phyloP scores from a whole-genome alignment of 2,797 vertebrate species.

The Mormyrus proboscirostris region DNA sequence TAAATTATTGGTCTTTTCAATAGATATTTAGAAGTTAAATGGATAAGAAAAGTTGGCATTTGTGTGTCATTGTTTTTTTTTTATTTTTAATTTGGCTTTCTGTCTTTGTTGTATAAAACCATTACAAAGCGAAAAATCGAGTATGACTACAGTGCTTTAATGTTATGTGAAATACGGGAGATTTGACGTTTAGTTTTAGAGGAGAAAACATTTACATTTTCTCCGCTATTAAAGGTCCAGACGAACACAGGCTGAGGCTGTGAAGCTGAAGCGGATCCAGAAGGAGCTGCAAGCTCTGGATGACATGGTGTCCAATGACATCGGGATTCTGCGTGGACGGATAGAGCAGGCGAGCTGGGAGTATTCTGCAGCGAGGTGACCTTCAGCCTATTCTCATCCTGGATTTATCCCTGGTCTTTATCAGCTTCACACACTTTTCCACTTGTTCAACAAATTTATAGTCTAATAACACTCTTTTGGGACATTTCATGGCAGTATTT shows the following conservation, averaged over 20 bases:
- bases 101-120: background rate
- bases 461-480: background rate
- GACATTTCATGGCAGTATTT: background rate
- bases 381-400: slow-evolving; percentile 30
- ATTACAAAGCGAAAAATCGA: background rate
- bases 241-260: slow-evolving; percentile 84
- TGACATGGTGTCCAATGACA: slow-evolving; percentile 86
- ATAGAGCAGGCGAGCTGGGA: slow-evolving; percentile 90
- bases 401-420: background rate
- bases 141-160: background rate
- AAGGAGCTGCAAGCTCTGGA: slow-evolving; percentile 88
- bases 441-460: background rate
- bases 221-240: slow-evolving; percentile 65
- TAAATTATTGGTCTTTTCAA: no score
- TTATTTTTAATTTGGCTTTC: background rate
- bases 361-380: slow-evolving; percentile 75
- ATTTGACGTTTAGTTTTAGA: background rate
- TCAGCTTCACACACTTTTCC: background rate
- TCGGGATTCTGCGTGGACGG: slow-evolving; percentile 77
- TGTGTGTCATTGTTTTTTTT: background rate
- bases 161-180: background rate
- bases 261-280: slow-evolving; percentile 87
- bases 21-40: background rate
- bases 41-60: background rate
- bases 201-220: background rate